Percentiles rank a stretch among this genome's conserved stretches.
These are phyloP conservation scores for Spodoptera littoralis DNA, from an alignment of 2,888 invertebrate species.

Conservation along the genomic window DNA sequence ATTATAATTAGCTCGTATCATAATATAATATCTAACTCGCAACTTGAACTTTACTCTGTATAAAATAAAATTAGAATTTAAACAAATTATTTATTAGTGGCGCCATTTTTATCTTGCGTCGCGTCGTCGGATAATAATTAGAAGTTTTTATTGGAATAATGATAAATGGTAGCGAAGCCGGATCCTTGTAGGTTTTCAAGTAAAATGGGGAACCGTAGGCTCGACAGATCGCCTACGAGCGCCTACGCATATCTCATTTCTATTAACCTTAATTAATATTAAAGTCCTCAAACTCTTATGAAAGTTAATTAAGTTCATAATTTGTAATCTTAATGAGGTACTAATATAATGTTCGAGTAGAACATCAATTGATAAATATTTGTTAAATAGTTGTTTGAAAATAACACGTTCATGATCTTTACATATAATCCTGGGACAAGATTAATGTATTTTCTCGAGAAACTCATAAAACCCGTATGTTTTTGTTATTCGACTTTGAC, in stretches of 20 bases:
- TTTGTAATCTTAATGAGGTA: constrained; percentile 13
- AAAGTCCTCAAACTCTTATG: constrained; percentile 28
- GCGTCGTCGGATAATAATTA: constrained; percentile 45
- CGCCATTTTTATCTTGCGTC: constrained; percentile 52
- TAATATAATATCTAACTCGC: constrained; percentile 26
- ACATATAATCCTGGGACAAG: too few relatives aligned
- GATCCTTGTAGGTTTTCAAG: constrained; percentile 42
- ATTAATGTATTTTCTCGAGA: too few relatives aligned
- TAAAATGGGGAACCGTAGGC: constrained; percentile 48
- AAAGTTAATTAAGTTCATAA: constrained; percentile 9
- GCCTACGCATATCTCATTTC: constrained; percentile 37
- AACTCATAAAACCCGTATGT: too few relatives aligned
- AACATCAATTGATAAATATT: constrained; percentile 4
- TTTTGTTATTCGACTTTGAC: too few relatives aligned
- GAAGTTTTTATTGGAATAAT: constrained; percentile 47
- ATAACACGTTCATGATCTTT: too few relatives aligned
- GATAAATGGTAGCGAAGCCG: constrained; percentile 44
- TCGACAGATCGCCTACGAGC: constrained; percentile 33
- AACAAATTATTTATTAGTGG: constrained; percentile 25
- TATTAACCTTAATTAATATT: constrained; percentile 40
- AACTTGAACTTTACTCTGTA: constrained; percentile 40
- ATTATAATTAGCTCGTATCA: constrained; percentile 32
- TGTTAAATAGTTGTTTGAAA: too few relatives aligned
- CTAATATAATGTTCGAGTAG: not conserved
- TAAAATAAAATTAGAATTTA: constrained; percentile 19